These are phyloP conservation scores for Columba livia DNA, from an alignment of 2,113 vertebrate genomes.

Conservation along the genomic window DNA sequence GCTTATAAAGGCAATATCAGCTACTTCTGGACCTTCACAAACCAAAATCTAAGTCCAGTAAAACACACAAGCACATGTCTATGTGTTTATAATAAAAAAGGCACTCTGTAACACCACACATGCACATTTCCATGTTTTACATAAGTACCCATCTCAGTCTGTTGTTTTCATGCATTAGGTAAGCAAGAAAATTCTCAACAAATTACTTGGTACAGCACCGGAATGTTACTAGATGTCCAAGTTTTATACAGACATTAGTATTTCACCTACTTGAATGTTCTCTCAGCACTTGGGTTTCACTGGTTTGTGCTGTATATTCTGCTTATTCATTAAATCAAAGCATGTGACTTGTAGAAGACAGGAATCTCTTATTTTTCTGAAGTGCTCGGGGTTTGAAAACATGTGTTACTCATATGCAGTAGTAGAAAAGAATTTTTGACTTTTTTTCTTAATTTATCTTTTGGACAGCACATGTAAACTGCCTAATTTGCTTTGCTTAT, in stretches of 20 bases:
- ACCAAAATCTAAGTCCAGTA: neutral
- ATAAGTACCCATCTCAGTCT: neutral
- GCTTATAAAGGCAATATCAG: neutral
- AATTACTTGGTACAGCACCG: neutral
- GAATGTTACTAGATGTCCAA: neutral
- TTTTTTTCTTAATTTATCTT: constrained; percentile 35
- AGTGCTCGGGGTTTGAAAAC: constrained; percentile 55
- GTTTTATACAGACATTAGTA: neutral
- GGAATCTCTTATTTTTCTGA: constrained; percentile 48
- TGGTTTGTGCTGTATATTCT: neutral
- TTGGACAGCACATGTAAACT: constrained; percentile 60
- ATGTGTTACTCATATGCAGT: constrained; percentile 68
- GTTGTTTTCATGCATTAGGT: neutral
- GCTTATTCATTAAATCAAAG: constrained; percentile 26
- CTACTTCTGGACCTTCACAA: neutral
- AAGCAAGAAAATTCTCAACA: neutral
- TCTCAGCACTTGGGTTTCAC: neutral
- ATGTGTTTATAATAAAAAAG: neutral
- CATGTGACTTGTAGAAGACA: constrained; percentile 11
- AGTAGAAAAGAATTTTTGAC: constrained; percentile 47
- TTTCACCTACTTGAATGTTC: neutral
- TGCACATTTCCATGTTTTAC: neutral
- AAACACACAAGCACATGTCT: neutral
- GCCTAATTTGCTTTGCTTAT: constrained; percentile 57
- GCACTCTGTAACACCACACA: neutral